Percentiles rank a stretch among this genome's conserved stretches.
Conservation (phyloP, 2,888 invertebrate species). For the Lysandra bellargus region DNA sequence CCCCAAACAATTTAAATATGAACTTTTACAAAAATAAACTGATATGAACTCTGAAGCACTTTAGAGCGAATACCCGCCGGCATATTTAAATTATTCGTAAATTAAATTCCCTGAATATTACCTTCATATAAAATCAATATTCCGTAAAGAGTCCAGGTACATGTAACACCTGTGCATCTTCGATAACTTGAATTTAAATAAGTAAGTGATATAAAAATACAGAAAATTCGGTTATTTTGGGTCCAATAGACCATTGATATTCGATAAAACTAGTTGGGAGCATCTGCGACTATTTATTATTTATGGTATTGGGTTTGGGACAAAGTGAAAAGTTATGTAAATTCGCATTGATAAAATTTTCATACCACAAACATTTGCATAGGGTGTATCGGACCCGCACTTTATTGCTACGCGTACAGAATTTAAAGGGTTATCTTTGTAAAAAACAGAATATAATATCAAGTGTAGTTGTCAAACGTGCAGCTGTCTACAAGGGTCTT, state of each 20-base stretch:
- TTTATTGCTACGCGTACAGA: neutral
- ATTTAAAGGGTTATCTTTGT: neutral
- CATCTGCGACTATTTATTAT: conserved; percentile 22
- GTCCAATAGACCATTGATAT: neutral
- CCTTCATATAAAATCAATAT: neutral
- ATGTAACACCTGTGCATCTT: neutral
- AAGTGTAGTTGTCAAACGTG: too few species aligned
- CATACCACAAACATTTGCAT: neutral
- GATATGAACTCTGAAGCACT: too few species aligned
- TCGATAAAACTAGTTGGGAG: neutral
- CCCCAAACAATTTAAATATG: too few species aligned
- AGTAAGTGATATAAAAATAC: neutral
- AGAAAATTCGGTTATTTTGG: neutral
- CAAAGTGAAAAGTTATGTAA: conserved; percentile 19
- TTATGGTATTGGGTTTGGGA: conserved; percentile 17
- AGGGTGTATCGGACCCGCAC: neutral
- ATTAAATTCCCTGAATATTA: neutral
- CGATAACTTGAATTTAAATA: neutral
- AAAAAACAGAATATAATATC: too few species aligned
- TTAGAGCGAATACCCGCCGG: too few species aligned
- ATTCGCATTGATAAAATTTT: conserved; percentile 24
- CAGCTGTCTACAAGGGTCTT: too few species aligned
- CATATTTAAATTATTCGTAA: neutral
- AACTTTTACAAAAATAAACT: too few species aligned
- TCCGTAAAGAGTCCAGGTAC: neutral